Evolutionary conservation across 2,888 invertebrate species (phyloP).

Genomic region (Nymphalis urticae): DNA sequence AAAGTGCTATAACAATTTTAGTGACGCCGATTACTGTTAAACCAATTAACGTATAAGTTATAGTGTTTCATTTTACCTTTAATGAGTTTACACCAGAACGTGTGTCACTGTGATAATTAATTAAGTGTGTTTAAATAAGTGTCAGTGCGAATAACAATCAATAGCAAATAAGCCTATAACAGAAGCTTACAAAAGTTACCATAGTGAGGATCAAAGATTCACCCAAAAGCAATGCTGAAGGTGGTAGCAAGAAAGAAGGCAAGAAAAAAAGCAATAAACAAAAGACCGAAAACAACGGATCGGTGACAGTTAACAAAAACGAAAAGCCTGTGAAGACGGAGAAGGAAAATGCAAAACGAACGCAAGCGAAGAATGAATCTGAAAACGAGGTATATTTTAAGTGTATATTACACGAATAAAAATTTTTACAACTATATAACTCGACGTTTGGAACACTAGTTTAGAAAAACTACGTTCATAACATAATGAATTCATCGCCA

Average conservation of each 20-base stretch:
- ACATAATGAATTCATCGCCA: constrained; percentile 33
- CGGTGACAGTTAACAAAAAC: constrained; percentile 74
- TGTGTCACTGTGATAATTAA: constrained; percentile 11
- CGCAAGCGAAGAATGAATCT: constrained; percentile 57
- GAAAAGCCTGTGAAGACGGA: constrained; percentile 66
- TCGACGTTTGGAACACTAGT: background rate
- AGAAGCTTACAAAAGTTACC: constrained; percentile 72
- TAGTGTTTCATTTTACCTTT: constrained; percentile 28
- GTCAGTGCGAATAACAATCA: background rate
- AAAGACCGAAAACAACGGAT: constrained; percentile 73
- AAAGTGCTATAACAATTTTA: constrained; percentile 33
- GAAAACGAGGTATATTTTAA: constrained; percentile 58
- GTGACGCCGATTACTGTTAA: constrained; percentile 28
- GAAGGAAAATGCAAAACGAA: constrained; percentile 60
- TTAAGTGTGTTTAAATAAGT: constrained; percentile 12
- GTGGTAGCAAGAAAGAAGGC: constrained; percentile 82
- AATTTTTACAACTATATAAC: background rate
- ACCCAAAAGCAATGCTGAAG: constrained; percentile 82
- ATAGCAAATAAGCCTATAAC: constrained; percentile 22
- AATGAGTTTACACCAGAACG: constrained; percentile 15
- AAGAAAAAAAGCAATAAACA: constrained; percentile 84
- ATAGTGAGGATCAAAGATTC: constrained; percentile 86
- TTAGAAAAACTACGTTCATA: constrained; percentile 10
- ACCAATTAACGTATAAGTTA: constrained; percentile 33
- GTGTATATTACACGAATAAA: background rate